Conservation (phyloP, 2,888 invertebrate species). For the Cremastinae sp. region DNA sequence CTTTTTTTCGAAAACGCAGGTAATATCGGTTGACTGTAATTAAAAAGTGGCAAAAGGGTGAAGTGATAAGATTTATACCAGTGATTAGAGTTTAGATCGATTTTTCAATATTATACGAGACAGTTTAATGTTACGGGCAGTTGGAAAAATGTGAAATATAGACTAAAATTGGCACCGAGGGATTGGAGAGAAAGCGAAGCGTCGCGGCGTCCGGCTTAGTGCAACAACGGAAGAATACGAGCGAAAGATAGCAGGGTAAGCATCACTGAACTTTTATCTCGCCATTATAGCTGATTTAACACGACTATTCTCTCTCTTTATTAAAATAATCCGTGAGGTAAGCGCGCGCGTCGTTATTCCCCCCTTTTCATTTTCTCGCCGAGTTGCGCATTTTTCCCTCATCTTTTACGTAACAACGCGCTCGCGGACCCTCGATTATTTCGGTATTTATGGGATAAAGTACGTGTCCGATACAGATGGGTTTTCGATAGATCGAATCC, state of each 20-base stretch:
- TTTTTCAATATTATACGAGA: too few species aligned
- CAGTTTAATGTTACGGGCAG: too few species aligned
- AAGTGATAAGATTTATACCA: too few species aligned
- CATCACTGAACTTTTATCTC: background rate
- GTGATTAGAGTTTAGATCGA: too few species aligned
- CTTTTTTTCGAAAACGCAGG: too few species aligned
- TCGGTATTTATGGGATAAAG: constrained; percentile 79
- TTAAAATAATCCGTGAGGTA: constrained; percentile 1
- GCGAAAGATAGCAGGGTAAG: background rate
- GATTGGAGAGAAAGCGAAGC: too few species aligned
- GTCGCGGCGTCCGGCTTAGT: too few species aligned
- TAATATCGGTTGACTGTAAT: too few species aligned
- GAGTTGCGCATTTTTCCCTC: constrained; percentile 46
- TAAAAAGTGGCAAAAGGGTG: too few species aligned
- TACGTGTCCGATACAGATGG: constrained; percentile 71
- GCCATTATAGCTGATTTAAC: background rate
- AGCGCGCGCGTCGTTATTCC: constrained; percentile 35
- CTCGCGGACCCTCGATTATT: constrained; percentile 72
- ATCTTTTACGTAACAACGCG: constrained; percentile 58
- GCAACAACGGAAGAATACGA: too few species aligned
- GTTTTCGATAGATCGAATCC: constrained; percentile 77
- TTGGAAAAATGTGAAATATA: too few species aligned
- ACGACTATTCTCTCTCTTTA: background rate
- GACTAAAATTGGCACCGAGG: too few species aligned
- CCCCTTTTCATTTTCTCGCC: constrained; percentile 13